Base-by-base conservation (phyloP, 1,140 invertebrate genomes). In the Hyphantria cunea region DNA sequence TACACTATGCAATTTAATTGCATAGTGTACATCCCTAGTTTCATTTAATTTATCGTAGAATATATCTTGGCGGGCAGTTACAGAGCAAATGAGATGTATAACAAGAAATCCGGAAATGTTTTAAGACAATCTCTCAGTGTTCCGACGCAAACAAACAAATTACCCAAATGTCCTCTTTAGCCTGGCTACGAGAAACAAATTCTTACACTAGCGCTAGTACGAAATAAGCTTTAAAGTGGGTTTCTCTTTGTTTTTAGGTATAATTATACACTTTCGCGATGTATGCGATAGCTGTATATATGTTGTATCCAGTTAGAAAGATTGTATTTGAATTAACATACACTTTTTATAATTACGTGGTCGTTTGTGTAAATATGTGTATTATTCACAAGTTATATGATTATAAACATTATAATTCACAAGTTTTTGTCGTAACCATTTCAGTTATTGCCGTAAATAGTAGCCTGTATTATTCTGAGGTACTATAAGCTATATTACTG, bases 11-110 rank as follows among this genome's bases (percentile, higher is more conserved):
- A n/a, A n/a, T 58, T 32, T 47, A 42, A 53, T 62, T 39, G 49
- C 14, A 53, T 34, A 15, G 56, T 53, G 51, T 53, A 68, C 53
- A 47, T 48, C 58, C 12, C 25, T 52, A 62, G 47, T 62, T 47
- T 44, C 17, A 54, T 52, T 61, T 50, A 47, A 53, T 12, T 25
- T 31, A 33, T 48, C 53, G 44, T 48, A 31, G 45, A 45, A 49
- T 55, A 55, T 52, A 61, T 44, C 54, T 17, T 42, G 50, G 56
- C 34, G 45, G 50, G 45, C 56, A 13, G 49, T 56, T 50, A 32
- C 34, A 34, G 54, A 66, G 59, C 62, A 66, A 70, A 70, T 70
- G 68, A 66, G 68, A 70, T 70, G 68, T 70, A 63, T 66, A 66
- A 70, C 67, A 70, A 66, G 59, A 37, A 66, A 68, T 68, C 55